Conservation (phyloP, 2,888 invertebrate species). For the Noctua fimbriata region DNA sequence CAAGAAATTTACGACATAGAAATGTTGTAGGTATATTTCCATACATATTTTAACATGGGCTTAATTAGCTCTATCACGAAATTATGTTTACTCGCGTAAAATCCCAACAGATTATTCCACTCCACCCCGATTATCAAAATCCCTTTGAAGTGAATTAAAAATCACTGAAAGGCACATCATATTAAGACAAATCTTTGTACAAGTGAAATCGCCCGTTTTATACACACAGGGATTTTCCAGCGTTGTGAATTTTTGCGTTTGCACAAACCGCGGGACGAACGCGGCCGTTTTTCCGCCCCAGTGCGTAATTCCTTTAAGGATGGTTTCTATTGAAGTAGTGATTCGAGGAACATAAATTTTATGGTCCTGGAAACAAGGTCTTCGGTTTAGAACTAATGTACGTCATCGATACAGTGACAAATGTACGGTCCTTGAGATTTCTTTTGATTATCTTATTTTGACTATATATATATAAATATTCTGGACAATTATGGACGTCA, state of each 20-base stretch:
- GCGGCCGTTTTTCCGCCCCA: slow-evolving; percentile 58
- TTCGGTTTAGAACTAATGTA: slow-evolving; percentile 1
- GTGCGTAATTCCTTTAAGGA: slow-evolving; percentile 46
- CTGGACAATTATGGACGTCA: no score
- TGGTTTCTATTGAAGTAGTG: slow-evolving; percentile 7
- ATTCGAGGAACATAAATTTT: neutral
- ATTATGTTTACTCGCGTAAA: neutral
- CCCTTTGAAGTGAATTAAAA: slow-evolving; percentile 51
- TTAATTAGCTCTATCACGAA: neutral
- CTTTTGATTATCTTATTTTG: no score
- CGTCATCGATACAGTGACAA: neutral
- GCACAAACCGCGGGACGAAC: slow-evolving; percentile 47
- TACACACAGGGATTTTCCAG: slow-evolving; percentile 60
- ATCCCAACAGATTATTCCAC: slow-evolving; percentile 14
- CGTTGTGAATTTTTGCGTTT: slow-evolving; percentile 58
- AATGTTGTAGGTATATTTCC: no score
- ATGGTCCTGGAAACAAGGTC: slow-evolving; percentile 4
- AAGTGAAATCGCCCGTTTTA: slow-evolving; percentile 57
- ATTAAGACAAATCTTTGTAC: slow-evolving; percentile 52
- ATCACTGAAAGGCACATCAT: slow-evolving; percentile 43
- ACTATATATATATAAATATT: no score
- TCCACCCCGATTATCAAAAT: slow-evolving; percentile 3
- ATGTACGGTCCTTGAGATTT: neutral
- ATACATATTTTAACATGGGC: no score
- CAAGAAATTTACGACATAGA: no score